Evolutionary conservation across 2,113 vertebrate species (phyloP).

Genomic region (Glaucomys volans): DNA sequence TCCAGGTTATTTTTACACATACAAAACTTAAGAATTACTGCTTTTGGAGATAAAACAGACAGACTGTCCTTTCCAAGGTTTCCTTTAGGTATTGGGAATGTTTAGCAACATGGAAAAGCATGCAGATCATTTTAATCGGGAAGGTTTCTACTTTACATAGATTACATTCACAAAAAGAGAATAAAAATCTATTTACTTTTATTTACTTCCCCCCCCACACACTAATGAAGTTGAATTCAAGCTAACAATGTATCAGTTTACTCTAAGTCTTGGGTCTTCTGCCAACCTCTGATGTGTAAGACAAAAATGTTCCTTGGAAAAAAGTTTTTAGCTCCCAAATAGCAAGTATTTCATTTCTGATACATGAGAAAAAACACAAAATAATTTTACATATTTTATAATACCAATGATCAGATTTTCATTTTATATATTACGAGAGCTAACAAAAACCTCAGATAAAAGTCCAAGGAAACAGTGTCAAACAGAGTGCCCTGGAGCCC

Average conservation of each 20-base stretch:
- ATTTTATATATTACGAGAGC: neutral
- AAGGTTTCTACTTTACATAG: conserved; percentile 19
- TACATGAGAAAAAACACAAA: neutral
- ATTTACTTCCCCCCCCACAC: neutral
- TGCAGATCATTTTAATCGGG: conserved; percentile 27
- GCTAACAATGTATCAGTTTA: conserved; percentile 27
- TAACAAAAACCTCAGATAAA: neutral
- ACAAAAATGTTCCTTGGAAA: neutral
- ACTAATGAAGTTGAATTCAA: neutral
- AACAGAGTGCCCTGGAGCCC: neutral
- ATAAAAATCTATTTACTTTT: neutral
- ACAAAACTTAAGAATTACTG: neutral
- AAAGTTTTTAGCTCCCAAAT: conserved; percentile 33
- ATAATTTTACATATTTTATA: neutral
- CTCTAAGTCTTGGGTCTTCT: neutral
- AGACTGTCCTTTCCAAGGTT: neutral
- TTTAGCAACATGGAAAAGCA: conserved; percentile 2
- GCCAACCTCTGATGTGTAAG: neutral
- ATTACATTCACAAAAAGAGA: conserved; percentile 13
- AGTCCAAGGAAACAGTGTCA: neutral
- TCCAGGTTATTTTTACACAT: neutral
- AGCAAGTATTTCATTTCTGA: conserved; percentile 42
- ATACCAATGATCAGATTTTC: conserved; percentile 6
- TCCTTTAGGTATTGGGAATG: neutral
- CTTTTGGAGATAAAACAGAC: neutral